Conservation (phyloP, 1,140 invertebrate species). For the Sinonovacula constricta region DNA sequence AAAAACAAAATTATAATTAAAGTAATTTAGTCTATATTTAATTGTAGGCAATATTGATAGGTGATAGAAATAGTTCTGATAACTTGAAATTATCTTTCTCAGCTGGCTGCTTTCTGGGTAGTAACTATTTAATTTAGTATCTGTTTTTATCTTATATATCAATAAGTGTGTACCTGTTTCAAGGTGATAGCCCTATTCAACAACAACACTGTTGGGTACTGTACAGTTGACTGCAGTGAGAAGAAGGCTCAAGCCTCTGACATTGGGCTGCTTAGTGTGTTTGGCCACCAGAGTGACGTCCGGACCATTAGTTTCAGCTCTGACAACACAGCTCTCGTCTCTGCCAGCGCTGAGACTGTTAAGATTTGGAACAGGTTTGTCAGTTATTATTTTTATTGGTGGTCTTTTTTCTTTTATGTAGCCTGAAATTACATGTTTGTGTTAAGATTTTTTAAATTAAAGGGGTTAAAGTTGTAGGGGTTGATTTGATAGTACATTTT, state of each 20-base stretch:
- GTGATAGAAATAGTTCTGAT: no score
- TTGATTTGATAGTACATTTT: not conserved
- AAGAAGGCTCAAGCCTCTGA: slow-evolving; percentile 80
- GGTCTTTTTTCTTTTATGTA: not conserved
- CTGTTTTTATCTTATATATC: no score
- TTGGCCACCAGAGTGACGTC: slow-evolving; percentile 94
- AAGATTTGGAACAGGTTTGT: slow-evolving; percentile 95
- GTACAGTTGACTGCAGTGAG: slow-evolving; percentile 79
- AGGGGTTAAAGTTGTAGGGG: not conserved
- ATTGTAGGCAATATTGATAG: no score
- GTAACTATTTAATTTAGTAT: no score
- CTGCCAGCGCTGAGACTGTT: slow-evolving; percentile 90
- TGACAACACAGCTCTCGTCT: slow-evolving; percentile 84
- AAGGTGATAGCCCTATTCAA: slow-evolving; percentile 77
- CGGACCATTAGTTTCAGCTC: slow-evolving; percentile 92
- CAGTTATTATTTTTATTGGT: not conserved
- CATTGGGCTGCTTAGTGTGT: slow-evolving; percentile 81
- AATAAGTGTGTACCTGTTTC: no score
- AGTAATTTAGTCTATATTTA: no score
- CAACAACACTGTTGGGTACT: slow-evolving; percentile 79
- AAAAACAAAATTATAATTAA: no score
- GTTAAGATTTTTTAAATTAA: not conserved
- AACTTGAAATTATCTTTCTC: no score
- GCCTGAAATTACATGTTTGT: not conserved
- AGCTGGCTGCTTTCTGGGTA: no score